Conservation (phyloP, 2,797 vertebrate species). For the Coranthus polyacanthus region DNA sequence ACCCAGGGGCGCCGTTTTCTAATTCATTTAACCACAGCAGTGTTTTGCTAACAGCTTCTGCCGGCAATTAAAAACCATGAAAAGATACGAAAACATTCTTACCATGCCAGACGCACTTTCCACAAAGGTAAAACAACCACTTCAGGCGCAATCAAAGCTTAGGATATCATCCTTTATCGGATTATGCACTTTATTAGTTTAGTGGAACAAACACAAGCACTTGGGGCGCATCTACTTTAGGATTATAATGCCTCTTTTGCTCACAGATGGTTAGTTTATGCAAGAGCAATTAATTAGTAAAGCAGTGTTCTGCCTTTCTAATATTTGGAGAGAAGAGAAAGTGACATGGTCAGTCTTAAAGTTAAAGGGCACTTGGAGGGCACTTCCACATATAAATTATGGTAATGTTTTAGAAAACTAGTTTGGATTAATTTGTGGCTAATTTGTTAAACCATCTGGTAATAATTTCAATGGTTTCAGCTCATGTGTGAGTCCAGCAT, state of each 20-base stretch:
- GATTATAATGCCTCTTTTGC: conserved; percentile 58
- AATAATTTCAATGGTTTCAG: conserved; percentile 72
- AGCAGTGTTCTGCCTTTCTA: conserved; percentile 43
- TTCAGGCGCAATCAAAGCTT: conserved; percentile 79
- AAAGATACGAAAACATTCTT: conserved; percentile 80
- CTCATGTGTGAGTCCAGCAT: conserved; percentile 53
- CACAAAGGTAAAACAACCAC: conserved; percentile 83
- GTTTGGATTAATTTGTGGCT: conserved; percentile 76
- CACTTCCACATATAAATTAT: conserved; percentile 69
- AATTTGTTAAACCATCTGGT: conserved; percentile 77
- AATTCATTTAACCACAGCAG: conserved; percentile 82
- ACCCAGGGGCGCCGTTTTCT: conserved; percentile 78
- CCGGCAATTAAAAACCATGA: conserved; percentile 81
- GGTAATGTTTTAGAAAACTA: conserved; percentile 74
- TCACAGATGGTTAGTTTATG: conserved; percentile 57
- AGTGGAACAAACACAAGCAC: conserved; percentile 81
- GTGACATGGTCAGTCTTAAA: conserved; percentile 39
- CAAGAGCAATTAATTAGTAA: conserved; percentile 63
- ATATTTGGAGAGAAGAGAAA: conserved; percentile 49
- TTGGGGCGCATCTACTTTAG: conserved; percentile 71
- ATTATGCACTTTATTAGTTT: conserved; percentile 83
- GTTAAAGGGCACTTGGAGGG: conserved; percentile 71
- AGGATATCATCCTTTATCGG: conserved; percentile 77
- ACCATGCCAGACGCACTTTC: conserved; percentile 80
- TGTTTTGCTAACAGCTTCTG: conserved; percentile 78